Percentiles rank a stretch among this genome's conserved stretches.
phyloP scores from a whole-genome alignment of 1,140 invertebrate genomes.

The Panagrolaimus sp. region DNA sequence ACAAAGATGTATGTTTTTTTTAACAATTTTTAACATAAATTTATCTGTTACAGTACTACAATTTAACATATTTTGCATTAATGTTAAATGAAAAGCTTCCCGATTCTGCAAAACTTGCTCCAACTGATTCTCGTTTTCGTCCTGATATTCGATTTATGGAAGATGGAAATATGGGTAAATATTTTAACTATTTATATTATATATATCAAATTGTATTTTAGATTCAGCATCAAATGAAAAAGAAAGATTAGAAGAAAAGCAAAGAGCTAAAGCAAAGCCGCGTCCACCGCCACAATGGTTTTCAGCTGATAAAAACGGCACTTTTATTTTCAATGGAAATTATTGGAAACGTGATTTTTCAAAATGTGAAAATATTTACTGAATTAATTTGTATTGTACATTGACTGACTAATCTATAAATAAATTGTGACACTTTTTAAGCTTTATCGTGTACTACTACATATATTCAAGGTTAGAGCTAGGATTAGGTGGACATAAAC shows the following conservation, averaged over 20 bases:
- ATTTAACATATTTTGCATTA: conserved; percentile 14
- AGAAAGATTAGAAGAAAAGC: background rate
- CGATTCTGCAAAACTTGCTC: background rate
- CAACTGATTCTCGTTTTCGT: conserved; percentile 15
- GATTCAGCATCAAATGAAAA: conserved; percentile 2
- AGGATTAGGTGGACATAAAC: too few species aligned
- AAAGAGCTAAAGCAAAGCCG: background rate
- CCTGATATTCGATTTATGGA: conserved; percentile 15
- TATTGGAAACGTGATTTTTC: too few species aligned
- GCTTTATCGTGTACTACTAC: too few species aligned
- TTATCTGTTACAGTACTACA: conserved; percentile 1
- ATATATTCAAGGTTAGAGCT: too few species aligned
- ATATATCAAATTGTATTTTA: too few species aligned
- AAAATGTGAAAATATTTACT: too few species aligned
- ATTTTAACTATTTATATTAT: too few species aligned
- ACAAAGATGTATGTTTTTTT: background rate
- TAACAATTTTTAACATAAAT: background rate
- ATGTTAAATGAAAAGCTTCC: conserved; percentile 12
- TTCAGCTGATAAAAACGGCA: background rate
- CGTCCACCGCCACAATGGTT: too few species aligned
- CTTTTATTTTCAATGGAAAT: too few species aligned
- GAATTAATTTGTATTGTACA: too few species aligned
- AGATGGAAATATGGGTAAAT: background rate
- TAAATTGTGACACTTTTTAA: too few species aligned
- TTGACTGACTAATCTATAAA: too few species aligned